Evolutionary conservation across 2,797 vertebrate genomes (phyloP), one percentile per base, ranked within the genome.

Genomic region (Mastacembelus armatus): DNA sequence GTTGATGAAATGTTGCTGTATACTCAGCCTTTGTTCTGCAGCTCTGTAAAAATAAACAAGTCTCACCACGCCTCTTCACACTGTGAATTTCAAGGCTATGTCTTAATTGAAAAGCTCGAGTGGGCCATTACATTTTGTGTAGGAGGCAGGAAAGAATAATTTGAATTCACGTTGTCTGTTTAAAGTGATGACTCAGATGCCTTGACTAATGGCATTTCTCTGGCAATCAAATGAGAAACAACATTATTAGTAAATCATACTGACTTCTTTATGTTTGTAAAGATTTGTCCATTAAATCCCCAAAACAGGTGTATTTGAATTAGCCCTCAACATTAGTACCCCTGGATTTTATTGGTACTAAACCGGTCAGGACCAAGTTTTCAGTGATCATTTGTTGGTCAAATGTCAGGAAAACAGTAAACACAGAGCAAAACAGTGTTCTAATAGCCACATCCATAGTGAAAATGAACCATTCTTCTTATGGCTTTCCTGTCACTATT

Each of bases 51-150:
- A 78, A 81, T 74, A 77, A 85, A 71, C 71, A 77, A 61, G 42
- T 36, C 66, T 67, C 73, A 47, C 75, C 49, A 32, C 29, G 16
- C 64, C 68, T 86, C 75, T 74, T 74, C 66, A 74, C 71, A 51
- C 69, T 61, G 30, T 72, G 60, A 65, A 80, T 78, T 78, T 74
- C 55, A 73, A 83, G 73, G 70, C 88, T 44, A 71, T 16, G 22
- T 84, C 74, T 83, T 90, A 83, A 88, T 88, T 88, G 78, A 84
- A 85, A 83, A 77, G 78, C 84, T 77, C 1, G 70, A 87, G 75
- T 77, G 60, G 71, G 77, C 75, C 66, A 82, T 86, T 85, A 72
- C 66, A 74, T 77, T 83, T 84, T 71, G 77, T 78, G 84, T 85
- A 68, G 77, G 77, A 80, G 84, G 80, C 66, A 77, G 75, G 51